Conservation (phyloP, 2,113 vertebrate genomes). For the Campylomormyrus numenius region DNA sequence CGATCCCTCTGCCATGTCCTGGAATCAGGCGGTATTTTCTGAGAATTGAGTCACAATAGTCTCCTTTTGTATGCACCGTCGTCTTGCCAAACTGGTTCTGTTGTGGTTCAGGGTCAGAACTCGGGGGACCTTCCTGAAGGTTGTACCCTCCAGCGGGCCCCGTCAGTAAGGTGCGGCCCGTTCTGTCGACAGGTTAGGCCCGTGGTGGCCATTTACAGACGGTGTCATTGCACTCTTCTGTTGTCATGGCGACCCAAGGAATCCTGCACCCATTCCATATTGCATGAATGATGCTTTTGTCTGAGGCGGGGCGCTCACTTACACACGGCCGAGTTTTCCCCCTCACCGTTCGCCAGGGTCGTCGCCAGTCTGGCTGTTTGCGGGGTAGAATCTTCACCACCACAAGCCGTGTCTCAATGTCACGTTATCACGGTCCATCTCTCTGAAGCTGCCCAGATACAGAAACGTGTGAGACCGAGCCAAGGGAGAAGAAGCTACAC, state of each 20-base stretch:
- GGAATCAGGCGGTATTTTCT: background rate
- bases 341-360: background rate
- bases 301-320: background rate
- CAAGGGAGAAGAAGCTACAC: background rate
- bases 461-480: background rate
- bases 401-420: background rate
- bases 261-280: background rate
- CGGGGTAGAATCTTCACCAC: background rate
- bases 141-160: background rate
- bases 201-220: background rate
- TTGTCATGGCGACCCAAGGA: slow-evolving; percentile 42
- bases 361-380: background rate
- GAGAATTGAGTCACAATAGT: background rate
- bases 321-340: background rate
- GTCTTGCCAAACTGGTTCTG: background rate
- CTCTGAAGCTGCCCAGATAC: background rate
- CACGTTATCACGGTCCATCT: background rate
- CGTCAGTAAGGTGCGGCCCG: background rate
- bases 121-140: background rate
- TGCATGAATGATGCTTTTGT: slow-evolving; percentile 9
- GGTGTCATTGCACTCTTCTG: slow-evolving; percentile 32
- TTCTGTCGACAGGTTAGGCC: slow-evolving; percentile 11
- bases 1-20: background rate
- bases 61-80: background rate
- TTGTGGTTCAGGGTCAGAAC: background rate